A percentile compares a stretch with the other conserved stretches of the same genome.
Conservation (phyloP, 2,888 invertebrate genomes). For the Hypolimnas misippus region DNA sequence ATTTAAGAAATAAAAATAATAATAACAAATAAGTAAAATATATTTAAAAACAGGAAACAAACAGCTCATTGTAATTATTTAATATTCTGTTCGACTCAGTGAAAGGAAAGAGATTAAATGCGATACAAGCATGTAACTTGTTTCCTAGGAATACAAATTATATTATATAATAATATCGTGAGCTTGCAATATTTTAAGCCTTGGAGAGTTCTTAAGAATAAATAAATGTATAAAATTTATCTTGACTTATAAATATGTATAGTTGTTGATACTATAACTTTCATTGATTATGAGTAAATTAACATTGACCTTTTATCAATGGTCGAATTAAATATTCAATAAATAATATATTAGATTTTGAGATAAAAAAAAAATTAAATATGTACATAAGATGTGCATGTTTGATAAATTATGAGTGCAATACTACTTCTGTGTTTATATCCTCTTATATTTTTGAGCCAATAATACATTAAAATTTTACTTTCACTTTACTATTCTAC, state of each 20-base stretch:
- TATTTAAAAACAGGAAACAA: not conserved
- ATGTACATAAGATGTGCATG: no score
- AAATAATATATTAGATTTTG: no score
- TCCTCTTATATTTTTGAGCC: not conserved
- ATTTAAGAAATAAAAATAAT: not conserved
- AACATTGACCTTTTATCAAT: no score
- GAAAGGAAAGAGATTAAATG: conserved; percentile 14
- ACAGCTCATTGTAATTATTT: conserved; percentile 1
- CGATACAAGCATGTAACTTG: not conserved
- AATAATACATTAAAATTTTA: not conserved
- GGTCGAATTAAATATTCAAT: no score
- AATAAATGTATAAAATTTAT: no score
- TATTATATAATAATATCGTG: conserved; percentile 3
- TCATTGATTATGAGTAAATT: no score
- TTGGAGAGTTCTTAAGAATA: not conserved
- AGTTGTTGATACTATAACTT: no score
- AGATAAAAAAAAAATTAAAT: no score
- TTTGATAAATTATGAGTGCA: no score
- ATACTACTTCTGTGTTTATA: no score
- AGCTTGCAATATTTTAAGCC: not conserved
- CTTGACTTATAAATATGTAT: no score
- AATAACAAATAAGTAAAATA: no score
- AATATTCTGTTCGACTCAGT: conserved; percentile 6
- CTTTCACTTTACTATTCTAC: not conserved
- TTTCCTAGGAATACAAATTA: conserved; percentile 13